Evolutionary conservation across 1,140 invertebrate species (phyloP).

Genomic region (Sogatella furcifera): DNA sequence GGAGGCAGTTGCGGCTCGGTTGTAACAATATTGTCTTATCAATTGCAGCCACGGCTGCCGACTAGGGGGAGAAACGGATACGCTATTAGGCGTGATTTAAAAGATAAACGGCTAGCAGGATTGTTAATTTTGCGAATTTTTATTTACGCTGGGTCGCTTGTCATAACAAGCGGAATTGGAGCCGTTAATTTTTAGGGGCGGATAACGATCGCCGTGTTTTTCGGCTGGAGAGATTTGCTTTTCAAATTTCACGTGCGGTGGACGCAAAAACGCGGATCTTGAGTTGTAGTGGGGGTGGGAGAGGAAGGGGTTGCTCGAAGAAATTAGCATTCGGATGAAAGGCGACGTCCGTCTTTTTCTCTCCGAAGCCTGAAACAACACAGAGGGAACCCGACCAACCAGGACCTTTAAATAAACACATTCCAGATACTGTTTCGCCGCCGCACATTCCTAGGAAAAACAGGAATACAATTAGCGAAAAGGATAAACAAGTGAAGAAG

Average conservation of each 20-base stretch:
- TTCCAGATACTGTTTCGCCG: background rate
- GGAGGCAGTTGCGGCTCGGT: too few species aligned
- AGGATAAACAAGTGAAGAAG: background rate
- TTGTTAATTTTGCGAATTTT: too few species aligned
- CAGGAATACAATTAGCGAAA: conserved; percentile 1
- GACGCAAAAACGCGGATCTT: background rate
- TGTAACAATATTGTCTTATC: too few species aligned
- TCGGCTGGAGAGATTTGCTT: background rate
- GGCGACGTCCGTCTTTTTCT: background rate
- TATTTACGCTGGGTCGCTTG: too few species aligned
- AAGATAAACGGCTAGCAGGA: too few species aligned
- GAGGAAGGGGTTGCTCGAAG: background rate
- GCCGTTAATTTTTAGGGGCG: background rate
- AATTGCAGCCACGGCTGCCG: too few species aligned
- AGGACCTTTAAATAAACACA: conserved; percentile 1
- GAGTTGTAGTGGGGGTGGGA: background rate
- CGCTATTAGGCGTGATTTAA: too few species aligned
- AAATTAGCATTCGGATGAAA: background rate
- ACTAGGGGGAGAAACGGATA: too few species aligned
- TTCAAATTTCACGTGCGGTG: background rate
- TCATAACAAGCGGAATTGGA: too few species aligned
- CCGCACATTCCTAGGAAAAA: background rate
- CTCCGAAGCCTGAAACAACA: background rate
- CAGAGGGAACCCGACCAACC: background rate
- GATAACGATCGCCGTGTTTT: background rate